Evolutionary conservation across 2,797 vertebrate species (phyloP).

Genomic region (Dryobates pubescens): DNA sequence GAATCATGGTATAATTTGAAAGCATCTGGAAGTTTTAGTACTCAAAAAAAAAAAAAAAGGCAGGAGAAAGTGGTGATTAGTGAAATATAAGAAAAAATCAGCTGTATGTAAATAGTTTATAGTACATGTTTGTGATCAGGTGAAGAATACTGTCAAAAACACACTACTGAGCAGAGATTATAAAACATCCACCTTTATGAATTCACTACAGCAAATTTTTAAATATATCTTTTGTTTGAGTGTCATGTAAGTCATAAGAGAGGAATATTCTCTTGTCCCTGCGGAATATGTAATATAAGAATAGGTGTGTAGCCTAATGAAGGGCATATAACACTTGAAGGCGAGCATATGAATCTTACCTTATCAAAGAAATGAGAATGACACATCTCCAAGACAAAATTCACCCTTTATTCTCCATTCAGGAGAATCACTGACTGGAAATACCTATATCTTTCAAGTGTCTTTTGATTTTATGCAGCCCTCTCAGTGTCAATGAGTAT

Average conservation of each 20-base stretch:
- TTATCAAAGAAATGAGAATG: neutral
- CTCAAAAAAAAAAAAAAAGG: neutral
- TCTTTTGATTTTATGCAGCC: neutral
- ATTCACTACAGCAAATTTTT: neutral
- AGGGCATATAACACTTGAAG: neutral
- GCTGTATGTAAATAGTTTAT: neutral
- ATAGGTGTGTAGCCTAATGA: neutral
- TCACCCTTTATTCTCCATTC: neutral
- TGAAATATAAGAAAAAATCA: neutral
- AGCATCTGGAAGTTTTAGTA: neutral
- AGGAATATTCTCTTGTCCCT: neutral
- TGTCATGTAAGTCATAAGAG: neutral
- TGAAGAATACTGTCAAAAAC: neutral
- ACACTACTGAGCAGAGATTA: neutral
- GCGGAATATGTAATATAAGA: neutral
- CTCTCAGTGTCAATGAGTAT: neutral
- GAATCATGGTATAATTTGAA: neutral
- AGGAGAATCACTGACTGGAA: neutral
- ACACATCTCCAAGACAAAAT: neutral
- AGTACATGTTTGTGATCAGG: neutral
- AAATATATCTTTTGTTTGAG: neutral
- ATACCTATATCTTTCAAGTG: neutral
- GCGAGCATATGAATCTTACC: neutral
- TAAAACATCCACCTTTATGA: neutral
- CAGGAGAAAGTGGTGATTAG: neutral